Percentiles rank a stretch among this genome's conserved stretches.
Conservation (phyloP, 2,888 invertebrate genomes). For the Chrysina gloriosa region DNA sequence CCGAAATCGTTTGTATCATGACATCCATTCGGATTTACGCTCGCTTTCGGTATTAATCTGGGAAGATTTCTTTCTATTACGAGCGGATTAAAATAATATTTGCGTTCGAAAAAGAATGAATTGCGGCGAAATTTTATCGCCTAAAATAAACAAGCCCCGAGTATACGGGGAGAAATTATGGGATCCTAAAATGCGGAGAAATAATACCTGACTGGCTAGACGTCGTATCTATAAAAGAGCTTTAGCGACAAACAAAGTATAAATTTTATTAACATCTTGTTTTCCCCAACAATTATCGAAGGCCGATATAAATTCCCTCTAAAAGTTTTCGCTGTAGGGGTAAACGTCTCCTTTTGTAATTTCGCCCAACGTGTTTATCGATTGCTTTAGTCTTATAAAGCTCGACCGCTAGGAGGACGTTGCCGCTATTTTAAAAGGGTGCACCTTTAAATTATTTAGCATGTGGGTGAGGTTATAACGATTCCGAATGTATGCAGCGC, state of each 20-base stretch:
- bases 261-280: constrained; percentile 34
- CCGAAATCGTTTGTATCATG: background rate
- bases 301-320: constrained; percentile 27
- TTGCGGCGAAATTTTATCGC: constrained; percentile 27
- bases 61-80: constrained; percentile 9
- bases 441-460: constrained; percentile 30
- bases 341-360: constrained; percentile 35
- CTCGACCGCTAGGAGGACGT: constrained; percentile 12
- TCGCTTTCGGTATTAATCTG: constrained; percentile 17
- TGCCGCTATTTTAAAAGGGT: constrained; percentile 24
- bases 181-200: constrained; percentile 19
- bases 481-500: constrained; percentile 7
- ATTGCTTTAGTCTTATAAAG: constrained; percentile 24
- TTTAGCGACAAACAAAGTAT: constrained; percentile 30
- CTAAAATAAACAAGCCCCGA: constrained; percentile 30
- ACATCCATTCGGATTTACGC: constrained; percentile 10
- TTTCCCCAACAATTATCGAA: constrained; percentile 34
- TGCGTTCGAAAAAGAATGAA: constrained; percentile 8
- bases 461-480: constrained; percentile 24
- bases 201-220: constrained; percentile 29
- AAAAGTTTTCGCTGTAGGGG: constrained; percentile 12
- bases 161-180: constrained; percentile 26
- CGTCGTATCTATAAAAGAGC: constrained; percentile 25
- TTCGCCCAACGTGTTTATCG: constrained; percentile 32
- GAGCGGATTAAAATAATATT: constrained; percentile 12